These are phyloP conservation scores for Ceratoteleas bidentatus DNA, from an alignment of 1,140 invertebrate species.

Conservation along the genomic window DNA sequence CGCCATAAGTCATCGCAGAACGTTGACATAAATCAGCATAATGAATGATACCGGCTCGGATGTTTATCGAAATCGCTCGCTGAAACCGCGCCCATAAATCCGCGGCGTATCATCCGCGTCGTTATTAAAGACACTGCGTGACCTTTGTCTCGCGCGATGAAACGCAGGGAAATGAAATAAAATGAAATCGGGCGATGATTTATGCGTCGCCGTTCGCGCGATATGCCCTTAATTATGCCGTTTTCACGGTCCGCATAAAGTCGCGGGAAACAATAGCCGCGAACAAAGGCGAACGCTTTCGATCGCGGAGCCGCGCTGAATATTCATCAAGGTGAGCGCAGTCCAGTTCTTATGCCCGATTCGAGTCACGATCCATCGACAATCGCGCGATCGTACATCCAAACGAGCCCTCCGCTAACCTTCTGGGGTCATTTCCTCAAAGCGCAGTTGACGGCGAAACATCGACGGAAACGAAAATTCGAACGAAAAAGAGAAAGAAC, in stretches of 20 bases:
- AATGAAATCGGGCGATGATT: slow-evolving; percentile 39
- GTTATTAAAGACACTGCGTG: no score
- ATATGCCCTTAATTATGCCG: slow-evolving; percentile 48
- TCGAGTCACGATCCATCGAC: slow-evolving; percentile 57
- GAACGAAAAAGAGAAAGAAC: no score
- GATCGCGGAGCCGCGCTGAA: slow-evolving; percentile 32
- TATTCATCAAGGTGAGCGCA: slow-evolving; percentile 58
- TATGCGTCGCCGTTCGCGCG: slow-evolving; percentile 22
- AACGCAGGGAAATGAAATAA: slow-evolving; percentile 14
- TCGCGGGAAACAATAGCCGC: slow-evolving; percentile 45
- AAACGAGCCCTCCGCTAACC: slow-evolving; percentile 21
- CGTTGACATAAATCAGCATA: neutral
- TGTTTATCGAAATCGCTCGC: slow-evolving; percentile 14
- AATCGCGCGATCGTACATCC: slow-evolving; percentile 37
- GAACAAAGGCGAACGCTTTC: slow-evolving; percentile 40
- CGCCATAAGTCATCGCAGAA: neutral
- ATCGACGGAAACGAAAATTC: neutral
- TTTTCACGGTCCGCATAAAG: slow-evolving; percentile 50
- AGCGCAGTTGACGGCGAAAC: neutral
- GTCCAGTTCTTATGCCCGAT: slow-evolving; percentile 45
- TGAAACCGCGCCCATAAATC: slow-evolving; percentile 17
- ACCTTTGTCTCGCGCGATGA: slow-evolving; percentile 16
- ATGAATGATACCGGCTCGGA: neutral
- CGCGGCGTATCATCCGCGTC: slow-evolving; percentile 14
- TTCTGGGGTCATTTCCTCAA: slow-evolving; percentile 30